These are phyloP conservation scores for Brevimyrus niger DNA, from an alignment of 2,113 vertebrate genomes.

Conservation along the genomic window DNA sequence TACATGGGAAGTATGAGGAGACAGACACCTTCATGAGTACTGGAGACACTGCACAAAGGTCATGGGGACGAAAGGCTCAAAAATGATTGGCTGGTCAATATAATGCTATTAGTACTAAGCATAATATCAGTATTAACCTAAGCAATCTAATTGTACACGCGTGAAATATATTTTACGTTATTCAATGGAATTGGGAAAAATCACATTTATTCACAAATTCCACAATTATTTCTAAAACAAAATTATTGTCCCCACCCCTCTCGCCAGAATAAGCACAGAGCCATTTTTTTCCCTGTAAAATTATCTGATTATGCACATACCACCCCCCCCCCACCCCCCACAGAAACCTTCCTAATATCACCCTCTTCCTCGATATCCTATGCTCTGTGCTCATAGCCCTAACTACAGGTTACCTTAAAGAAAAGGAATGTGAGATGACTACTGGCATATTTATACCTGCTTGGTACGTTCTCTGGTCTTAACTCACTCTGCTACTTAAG, in stretches of 20 bases:
- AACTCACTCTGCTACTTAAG: neutral
- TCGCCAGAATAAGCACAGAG: neutral
- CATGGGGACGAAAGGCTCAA: neutral
- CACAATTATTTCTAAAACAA: slow-evolving; percentile 1
- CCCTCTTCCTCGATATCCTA: neutral
- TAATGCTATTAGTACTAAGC: neutral
- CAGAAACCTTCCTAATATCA: neutral
- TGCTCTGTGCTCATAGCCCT: neutral
- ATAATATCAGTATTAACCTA: neutral
- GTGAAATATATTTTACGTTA: neutral
- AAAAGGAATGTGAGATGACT: neutral
- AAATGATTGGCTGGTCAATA: neutral
- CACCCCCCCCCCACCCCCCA: neutral
- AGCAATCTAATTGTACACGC: neutral
- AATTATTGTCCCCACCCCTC: neutral
- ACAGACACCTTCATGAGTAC: neutral
- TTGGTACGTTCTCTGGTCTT: neutral
- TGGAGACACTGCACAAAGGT: neutral
- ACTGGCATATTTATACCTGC: neutral
- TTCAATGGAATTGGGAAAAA: neutral
- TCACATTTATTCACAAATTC: neutral
- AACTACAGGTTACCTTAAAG: neutral
- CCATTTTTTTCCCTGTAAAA: neutral
- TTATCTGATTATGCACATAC: neutral
- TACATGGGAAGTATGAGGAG: neutral